Base-by-base conservation (phyloP, 2,888 invertebrate genomes). In the Temnothorax rugatulus region DNA sequence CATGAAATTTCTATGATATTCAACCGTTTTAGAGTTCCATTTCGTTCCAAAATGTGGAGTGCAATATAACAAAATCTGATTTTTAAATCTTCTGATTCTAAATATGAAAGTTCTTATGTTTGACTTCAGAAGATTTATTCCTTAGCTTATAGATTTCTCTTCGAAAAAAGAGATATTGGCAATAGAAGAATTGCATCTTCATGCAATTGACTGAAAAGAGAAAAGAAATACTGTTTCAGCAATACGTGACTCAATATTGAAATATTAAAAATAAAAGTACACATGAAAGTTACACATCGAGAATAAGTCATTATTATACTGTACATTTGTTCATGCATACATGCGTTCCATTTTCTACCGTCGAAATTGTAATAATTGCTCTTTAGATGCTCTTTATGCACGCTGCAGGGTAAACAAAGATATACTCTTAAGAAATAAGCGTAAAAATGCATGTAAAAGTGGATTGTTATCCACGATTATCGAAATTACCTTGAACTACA, bases 261-360 rank as follows among this genome's bases (percentile, higher is more conserved):
- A 63, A 63, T 50, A 50, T 83, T 82, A 34, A 76, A 50, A 73
- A 34, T 50, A 9, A 57, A 77, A 77, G 68, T 68, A 38, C 4
- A 82, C 52, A 64, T 64, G 71, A 84, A 82, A 84, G 50, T 83
- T 73, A 83, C 71, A 77, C 21, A 15, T 68, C 68, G 47, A 59
- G 76, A 44, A 44, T 15, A 83, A 84, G 18, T 89, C 75, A 84
- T 86, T 88, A 86, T 73, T n/a, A 61, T 73, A 59, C n/a, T 44
- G 50, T 82, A 59, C n/a, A 54, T 18, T 50, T 3, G 2, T 50
- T 18, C 50, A 38, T 47, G 15, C 47, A 9, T 41, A 41, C 41
- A 41, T 15, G 47, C 47, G 79, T 79, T 79, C 50, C 54, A 84
- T 84, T 84, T 83, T 83, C n/a, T 84, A 83, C 15, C 9, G 18